Evolutionary conservation across 2,888 invertebrate genomes (phyloP).

Genomic region (Copidosoma aretas): DNA sequence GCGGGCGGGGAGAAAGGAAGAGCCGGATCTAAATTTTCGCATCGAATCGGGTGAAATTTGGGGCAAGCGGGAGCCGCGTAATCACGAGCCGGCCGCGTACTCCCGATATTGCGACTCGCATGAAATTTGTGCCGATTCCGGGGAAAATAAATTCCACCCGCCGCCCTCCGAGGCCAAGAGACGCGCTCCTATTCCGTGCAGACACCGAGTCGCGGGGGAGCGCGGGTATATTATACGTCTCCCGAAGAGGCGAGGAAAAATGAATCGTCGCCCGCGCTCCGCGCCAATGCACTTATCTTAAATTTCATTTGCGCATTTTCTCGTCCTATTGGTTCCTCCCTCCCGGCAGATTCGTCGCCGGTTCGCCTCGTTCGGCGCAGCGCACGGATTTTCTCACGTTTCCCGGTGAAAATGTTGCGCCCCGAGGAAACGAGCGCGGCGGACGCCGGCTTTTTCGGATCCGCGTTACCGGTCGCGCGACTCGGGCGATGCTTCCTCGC

Average conservation of each 20-base stretch:
- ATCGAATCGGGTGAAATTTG: constrained; percentile 16
- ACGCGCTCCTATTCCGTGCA: constrained; percentile 24
- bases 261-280: constrained; percentile 17
- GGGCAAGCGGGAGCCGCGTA: constrained; percentile 21
- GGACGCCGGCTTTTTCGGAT: too few species aligned
- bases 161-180: constrained; percentile 4
- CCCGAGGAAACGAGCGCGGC: too few species aligned
- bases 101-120: constrained; percentile 33
- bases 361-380: background rate
- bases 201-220: constrained; percentile 26
- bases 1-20: too few species aligned
- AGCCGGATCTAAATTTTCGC: too few species aligned
- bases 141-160: constrained; percentile 33
- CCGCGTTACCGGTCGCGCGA: too few species aligned
- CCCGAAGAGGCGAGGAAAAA: constrained; percentile 30
- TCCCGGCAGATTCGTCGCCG: background rate
- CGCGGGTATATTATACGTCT: constrained; percentile 16
- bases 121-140: constrained; percentile 36
- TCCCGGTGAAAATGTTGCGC: too few species aligned
- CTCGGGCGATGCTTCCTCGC: too few species aligned
- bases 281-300: constrained; percentile 26
- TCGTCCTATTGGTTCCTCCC: background rate
- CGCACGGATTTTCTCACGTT: too few species aligned
- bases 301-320: constrained; percentile 29
- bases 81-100: constrained; percentile 25